Percentiles rank a stretch among this genome's conserved stretches.
Evolutionary conservation across 2,888 invertebrate genomes (phyloP).

Genomic region (Dysmachus trigonus): DNA sequence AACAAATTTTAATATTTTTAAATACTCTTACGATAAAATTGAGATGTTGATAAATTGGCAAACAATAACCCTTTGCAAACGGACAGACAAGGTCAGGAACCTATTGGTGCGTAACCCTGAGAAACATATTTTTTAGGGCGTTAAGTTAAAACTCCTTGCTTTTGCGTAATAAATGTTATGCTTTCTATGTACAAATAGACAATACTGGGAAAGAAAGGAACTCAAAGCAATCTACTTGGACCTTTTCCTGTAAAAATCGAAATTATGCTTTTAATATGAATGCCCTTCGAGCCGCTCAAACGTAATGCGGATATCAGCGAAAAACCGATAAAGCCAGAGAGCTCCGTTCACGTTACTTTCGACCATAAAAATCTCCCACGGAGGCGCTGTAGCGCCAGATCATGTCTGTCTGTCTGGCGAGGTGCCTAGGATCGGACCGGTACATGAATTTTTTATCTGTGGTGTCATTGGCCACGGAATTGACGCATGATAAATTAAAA

Average conservation of each 20-base stretch:
- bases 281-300: neutral
- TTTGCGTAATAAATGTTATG: too few species aligned
- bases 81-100: too few species aligned
- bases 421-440: neutral
- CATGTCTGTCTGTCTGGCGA: neutral
- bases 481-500: constrained; percentile 23
- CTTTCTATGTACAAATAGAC: too few species aligned
- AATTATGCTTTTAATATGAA: neutral
- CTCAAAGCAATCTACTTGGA: neutral
- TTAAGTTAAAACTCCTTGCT: too few species aligned
- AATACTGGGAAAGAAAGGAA: neutral
- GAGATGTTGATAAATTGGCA: too few species aligned
- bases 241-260: neutral
- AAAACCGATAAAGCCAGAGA: neutral
- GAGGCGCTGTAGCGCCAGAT: neutral
- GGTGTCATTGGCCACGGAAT: constrained; percentile 11
- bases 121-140: too few species aligned
- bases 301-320: neutral
- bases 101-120: too few species aligned
- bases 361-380: neutral
- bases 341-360: neutral
- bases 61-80: too few species aligned
- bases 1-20: too few species aligned
- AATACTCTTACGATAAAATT: too few species aligned
- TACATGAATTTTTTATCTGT: constrained; percentile 14